Percentiles rank a stretch among this genome's conserved stretches.
Evolutionary conservation across 2,113 vertebrate genomes (phyloP).

Genomic region (Ascaphus truei): DNA sequence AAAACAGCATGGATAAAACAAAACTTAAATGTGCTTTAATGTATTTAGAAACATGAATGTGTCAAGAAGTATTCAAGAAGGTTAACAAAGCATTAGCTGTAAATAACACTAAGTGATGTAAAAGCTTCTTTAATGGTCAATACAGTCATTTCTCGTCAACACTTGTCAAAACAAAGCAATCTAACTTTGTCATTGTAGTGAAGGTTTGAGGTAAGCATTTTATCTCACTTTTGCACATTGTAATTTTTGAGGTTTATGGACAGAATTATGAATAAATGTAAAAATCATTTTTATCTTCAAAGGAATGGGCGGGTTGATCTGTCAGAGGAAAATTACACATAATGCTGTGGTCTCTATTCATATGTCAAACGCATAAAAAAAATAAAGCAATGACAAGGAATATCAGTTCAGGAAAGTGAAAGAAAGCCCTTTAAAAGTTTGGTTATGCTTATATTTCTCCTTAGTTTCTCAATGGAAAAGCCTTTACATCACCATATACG

Average conservation of each 20-base stretch:
- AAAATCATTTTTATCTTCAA: neutral
- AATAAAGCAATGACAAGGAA: neutral
- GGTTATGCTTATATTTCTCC: neutral
- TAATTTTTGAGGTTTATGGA: conserved; percentile 30
- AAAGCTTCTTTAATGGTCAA: conserved; percentile 23
- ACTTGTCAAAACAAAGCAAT: conserved; percentile 27
- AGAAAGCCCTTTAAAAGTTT: neutral
- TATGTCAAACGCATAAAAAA: conserved; percentile 1
- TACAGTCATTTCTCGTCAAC: conserved; percentile 1
- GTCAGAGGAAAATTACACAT: neutral
- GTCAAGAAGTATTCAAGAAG: neutral
- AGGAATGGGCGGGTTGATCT: neutral
- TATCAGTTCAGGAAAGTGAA: neutral
- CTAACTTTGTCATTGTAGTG: conserved; percentile 28
- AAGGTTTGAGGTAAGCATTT: conserved; percentile 19
- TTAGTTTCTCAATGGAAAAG: no score
- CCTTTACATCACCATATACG: no score
- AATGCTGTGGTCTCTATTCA: conserved; percentile 7
- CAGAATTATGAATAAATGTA: conserved; percentile 28
- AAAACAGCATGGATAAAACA: no score
- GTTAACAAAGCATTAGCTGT: conserved; percentile 25
- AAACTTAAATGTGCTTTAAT: neutral
- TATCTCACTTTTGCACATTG: conserved; percentile 30
- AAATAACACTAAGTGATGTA: conserved; percentile 19
- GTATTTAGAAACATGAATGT: neutral